Evolutionary conservation across 2,888 invertebrate species (phyloP).

Genomic region (Diplazon laetatorius): DNA sequence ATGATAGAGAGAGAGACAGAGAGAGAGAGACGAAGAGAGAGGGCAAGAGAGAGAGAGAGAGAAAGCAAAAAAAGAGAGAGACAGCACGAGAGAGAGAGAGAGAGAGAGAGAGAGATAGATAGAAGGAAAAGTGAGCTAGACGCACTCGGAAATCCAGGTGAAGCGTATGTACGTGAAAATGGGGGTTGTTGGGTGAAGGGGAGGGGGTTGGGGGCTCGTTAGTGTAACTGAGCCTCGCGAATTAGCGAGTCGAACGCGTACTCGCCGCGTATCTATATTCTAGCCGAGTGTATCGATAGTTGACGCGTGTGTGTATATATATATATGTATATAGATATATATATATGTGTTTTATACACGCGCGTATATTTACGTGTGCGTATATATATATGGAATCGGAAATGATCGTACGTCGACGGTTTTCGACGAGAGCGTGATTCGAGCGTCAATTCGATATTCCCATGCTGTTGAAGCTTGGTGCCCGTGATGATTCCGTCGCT

Average conservation of each 20-base stretch:
- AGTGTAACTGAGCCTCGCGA: conserved; percentile 58
- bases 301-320: no score
- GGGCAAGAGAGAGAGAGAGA: conserved; percentile 13
- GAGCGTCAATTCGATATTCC: conserved; percentile 61
- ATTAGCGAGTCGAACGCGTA: conserved; percentile 62
- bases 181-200: background rate
- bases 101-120: conserved; percentile 18
- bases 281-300: conserved; percentile 15
- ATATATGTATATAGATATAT: background rate
- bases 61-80: no score
- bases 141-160: background rate
- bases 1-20: conserved; percentile 31
- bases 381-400: conserved; percentile 28
- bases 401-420: conserved; percentile 51
- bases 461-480: conserved; percentile 26
- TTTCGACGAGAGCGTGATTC: conserved; percentile 59
- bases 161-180: background rate
- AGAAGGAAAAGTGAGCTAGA: no score
- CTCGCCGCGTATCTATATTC: conserved; percentile 37
- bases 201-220: conserved; percentile 40
- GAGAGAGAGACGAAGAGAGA: conserved; percentile 24
- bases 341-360: background rate
- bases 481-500: background rate
- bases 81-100: conserved; percentile 32
- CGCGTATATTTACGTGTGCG: background rate